Evolutionary conservation across 2,888 invertebrate genomes (phyloP).

Genomic region (Athripsodes cinereus): DNA sequence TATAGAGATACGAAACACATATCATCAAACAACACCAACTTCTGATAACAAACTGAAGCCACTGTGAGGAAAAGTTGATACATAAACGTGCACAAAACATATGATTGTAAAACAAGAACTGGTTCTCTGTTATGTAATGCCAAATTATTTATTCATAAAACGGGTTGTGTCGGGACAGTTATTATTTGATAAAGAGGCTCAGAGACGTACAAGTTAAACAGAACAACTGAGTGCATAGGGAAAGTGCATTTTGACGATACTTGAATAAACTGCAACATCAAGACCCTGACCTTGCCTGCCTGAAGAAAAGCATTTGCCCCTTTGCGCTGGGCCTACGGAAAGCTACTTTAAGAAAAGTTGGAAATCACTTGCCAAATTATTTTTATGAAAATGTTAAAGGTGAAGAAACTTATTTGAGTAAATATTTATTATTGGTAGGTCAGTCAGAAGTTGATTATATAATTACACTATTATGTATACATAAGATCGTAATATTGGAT

Average conservation of each 20-base stretch:
- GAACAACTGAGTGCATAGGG: background rate
- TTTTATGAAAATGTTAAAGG: too few relatives aligned
- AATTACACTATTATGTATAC: too few relatives aligned
- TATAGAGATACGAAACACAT: background rate
- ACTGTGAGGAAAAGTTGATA: slow-evolving; percentile 3
- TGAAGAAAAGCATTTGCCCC: too few relatives aligned
- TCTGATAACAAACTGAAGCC: slow-evolving; percentile 3
- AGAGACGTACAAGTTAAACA: background rate
- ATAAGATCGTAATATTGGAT: too few relatives aligned
- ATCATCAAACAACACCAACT: slow-evolving; percentile 1
- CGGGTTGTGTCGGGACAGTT: too few relatives aligned
- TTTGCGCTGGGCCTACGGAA: too few relatives aligned
- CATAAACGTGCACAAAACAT: background rate
- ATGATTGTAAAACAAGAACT: background rate
- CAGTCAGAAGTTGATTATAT: too few relatives aligned
- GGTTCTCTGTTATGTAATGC: slow-evolving; percentile 1
- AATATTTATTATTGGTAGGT: too few relatives aligned
- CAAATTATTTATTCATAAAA: background rate
- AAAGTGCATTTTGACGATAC: background rate
- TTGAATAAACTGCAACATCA: too few relatives aligned
- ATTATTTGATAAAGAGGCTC: background rate
- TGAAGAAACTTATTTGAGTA: too few relatives aligned
- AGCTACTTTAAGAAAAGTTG: too few relatives aligned
- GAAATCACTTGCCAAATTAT: too few relatives aligned
- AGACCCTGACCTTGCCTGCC: background rate